phyloP scores from a whole-genome alignment of 64 coral and sea anemone genomes.

The Platygyra sinensis region DNA sequence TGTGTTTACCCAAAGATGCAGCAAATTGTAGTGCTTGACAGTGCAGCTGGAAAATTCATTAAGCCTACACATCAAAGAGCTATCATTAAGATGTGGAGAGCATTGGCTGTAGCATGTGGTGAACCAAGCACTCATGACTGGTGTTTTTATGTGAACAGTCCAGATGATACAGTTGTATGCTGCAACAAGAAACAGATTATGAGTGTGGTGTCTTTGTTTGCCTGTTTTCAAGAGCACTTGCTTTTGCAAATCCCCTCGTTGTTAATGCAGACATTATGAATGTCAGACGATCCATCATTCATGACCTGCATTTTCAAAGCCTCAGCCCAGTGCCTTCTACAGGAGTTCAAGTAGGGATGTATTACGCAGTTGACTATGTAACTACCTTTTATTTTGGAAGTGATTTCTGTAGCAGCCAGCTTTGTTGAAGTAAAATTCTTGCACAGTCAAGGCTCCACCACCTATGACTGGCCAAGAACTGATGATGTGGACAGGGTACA shows the following conservation, averaged over 20 bases:
- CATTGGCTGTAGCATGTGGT: background rate
- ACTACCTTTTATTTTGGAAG: constrained; percentile 7
- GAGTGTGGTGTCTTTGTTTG: too few species aligned
- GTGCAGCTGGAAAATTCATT: constrained; percentile 46
- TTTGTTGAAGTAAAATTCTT: background rate
- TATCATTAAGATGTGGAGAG: background rate
- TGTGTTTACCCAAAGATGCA: constrained; percentile 31
- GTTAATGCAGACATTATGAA: background rate
- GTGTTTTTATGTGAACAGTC: background rate
- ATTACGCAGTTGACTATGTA: constrained; percentile 13
- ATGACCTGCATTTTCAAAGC: constrained; percentile 14
- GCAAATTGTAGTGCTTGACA: constrained; percentile 44
- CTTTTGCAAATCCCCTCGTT: background rate
- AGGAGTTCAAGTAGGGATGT: constrained; percentile 1
- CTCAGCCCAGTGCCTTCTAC: constrained; percentile 7
- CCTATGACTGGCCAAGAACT: too few species aligned
- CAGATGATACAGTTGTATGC: background rate
- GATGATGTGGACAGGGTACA: too few species aligned
- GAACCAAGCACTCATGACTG: background rate
- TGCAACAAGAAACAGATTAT: background rate
- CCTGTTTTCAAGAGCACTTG: too few species aligned
- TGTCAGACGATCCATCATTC: constrained; percentile 30
- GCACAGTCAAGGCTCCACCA: too few species aligned
- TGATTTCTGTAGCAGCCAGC: background rate
- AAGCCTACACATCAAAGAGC: too few species aligned